Percentiles rank a stretch among this genome's conserved stretches.
Conservation (phyloP, 1,140 invertebrate genomes). For the Bacillus rossius region DNA sequence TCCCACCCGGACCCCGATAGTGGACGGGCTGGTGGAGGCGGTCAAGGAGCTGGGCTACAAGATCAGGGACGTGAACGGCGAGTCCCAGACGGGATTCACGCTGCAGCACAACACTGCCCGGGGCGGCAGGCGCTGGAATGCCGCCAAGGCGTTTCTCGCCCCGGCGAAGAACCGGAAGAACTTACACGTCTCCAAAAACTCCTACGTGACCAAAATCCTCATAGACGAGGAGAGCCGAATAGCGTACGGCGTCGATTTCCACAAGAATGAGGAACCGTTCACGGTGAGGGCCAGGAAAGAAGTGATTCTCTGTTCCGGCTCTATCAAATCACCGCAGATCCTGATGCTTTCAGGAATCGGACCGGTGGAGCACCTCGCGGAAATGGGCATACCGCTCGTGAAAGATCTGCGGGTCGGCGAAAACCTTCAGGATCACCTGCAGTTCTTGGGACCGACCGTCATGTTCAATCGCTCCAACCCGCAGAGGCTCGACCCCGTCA, state of each 20-base stretch:
- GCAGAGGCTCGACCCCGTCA: not conserved
- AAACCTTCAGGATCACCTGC: slow-evolving; percentile 47
- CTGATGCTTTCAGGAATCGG: slow-evolving; percentile 91
- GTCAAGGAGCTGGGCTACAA: slow-evolving; percentile 80
- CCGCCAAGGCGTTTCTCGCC: slow-evolving; percentile 41
- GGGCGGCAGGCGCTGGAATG: slow-evolving; percentile 44
- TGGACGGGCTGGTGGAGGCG: slow-evolving; percentile 78
- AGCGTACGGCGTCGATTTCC: slow-evolving; percentile 46
- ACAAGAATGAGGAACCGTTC: slow-evolving; percentile 34
- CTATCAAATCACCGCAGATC: slow-evolving; percentile 86
- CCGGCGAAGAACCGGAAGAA: slow-evolving; percentile 41
- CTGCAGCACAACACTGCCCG: slow-evolving; percentile 9
- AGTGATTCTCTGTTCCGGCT: slow-evolving; percentile 76
- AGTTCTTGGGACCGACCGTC: slow-evolving; percentile 7
- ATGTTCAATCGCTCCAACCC: slow-evolving; percentile 14
- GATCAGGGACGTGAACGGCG: slow-evolving; percentile 47
- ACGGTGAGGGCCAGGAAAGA: slow-evolving; percentile 48
- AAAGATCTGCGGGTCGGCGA: slow-evolving; percentile 33
- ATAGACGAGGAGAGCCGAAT: slow-evolving; percentile 43
- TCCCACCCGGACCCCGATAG: slow-evolving; percentile 75
- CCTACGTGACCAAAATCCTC: slow-evolving; percentile 33
- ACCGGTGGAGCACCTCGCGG: slow-evolving; percentile 65
- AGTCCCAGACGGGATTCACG: slow-evolving; percentile 41
- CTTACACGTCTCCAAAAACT: slow-evolving; percentile 34
- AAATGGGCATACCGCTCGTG: slow-evolving; percentile 47